phyloP scores from a whole-genome alignment of 2,113 vertebrate species.

The Trichechus manatus region DNA sequence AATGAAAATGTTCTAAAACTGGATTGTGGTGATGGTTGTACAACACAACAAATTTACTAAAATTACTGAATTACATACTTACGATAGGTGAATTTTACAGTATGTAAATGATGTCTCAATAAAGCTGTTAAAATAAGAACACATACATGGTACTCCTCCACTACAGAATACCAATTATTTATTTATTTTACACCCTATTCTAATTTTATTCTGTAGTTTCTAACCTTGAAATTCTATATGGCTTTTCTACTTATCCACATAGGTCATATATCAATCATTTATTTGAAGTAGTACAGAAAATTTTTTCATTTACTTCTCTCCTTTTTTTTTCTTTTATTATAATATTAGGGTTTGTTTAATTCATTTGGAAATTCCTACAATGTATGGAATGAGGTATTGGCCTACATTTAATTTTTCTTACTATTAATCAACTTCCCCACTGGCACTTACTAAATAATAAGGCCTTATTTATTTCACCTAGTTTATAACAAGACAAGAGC shows the following conservation, averaged over 20 bases:
- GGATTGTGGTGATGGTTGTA: neutral
- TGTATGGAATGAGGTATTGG: neutral
- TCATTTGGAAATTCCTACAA: conserved; percentile 31
- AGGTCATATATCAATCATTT: neutral
- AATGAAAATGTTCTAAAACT: conserved; percentile 30
- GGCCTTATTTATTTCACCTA: neutral
- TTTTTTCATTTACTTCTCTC: neutral
- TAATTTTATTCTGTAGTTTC: neutral
- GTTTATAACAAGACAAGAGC: neutral
- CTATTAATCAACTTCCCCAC: too few species aligned
- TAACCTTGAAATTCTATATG: neutral
- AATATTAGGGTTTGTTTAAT: neutral
- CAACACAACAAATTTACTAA: conserved; percentile 26
- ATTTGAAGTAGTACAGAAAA: conserved; percentile 54
- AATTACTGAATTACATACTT: neutral
- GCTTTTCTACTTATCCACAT: conserved; percentile 6
- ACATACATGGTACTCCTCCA: neutral
- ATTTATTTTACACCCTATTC: neutral
- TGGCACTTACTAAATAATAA: too few species aligned
- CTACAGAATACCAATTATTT: neutral
- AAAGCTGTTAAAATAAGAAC: conserved; percentile 27
- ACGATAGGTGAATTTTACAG: neutral
- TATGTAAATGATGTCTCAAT: neutral
- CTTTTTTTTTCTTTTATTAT: neutral
- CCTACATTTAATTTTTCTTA: too few species aligned